These are phyloP conservation scores for Halcyon badia DNA, from an alignment of 2,797 vertebrate genomes.

Conservation along the genomic window DNA sequence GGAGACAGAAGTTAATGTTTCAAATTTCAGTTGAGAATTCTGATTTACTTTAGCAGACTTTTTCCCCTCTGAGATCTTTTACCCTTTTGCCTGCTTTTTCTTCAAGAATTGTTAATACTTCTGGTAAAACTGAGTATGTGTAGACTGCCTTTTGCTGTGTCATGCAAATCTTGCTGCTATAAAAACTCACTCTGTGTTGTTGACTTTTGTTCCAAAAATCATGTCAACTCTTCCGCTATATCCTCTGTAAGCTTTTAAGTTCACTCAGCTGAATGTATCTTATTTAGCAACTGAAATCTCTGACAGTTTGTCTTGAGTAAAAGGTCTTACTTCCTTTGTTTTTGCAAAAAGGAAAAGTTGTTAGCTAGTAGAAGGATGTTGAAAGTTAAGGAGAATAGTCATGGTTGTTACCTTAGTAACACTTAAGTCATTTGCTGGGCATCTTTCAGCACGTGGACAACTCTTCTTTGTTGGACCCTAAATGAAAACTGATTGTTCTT, in stretches of 20 bases:
- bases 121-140: background rate
- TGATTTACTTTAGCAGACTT: background rate
- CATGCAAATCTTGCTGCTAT: background rate
- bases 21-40: background rate
- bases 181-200: background rate
- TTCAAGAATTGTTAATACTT: background rate
- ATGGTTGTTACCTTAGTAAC: background rate
- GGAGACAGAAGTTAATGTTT: background rate
- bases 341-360: background rate
- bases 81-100: background rate
- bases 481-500: background rate
- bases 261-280: background rate
- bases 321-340: constrained; percentile 22
- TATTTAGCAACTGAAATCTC: background rate
- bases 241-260: background rate
- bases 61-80: background rate
- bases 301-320: background rate
- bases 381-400: background rate
- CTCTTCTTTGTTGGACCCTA: background rate
- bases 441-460: background rate
- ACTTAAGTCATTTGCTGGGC: background rate
- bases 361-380: background rate
- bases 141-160: background rate
- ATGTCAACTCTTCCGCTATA: background rate
- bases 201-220: background rate